A percentile compares a stretch with the other conserved stretches of the same genome.
Evolutionary conservation across 2,888 invertebrate species (phyloP).

Genomic region (Cheilosia pagana): DNA sequence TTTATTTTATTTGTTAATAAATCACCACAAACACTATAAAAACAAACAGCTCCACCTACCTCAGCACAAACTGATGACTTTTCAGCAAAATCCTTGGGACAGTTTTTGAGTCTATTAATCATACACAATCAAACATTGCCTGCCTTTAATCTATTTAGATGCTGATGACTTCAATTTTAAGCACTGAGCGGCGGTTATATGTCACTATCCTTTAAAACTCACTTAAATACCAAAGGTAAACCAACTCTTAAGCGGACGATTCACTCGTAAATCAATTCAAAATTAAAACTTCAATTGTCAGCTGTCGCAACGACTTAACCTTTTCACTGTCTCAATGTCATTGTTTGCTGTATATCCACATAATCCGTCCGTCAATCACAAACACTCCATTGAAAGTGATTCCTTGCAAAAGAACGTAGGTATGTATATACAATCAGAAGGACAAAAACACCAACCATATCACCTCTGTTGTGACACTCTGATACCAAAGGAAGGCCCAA

Average conservation of each 20-base stretch:
- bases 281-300: conserved; percentile 22
- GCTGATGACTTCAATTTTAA: too few species aligned
- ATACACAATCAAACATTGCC: too few species aligned
- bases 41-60: too few species aligned
- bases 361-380: conserved; percentile 52
- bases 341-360: conserved; percentile 31
- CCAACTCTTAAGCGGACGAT: background rate
- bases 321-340: conserved; percentile 40
- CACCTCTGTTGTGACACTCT: background rate
- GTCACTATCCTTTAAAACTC: too few species aligned
- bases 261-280: background rate
- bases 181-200: too few species aligned
- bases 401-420: conserved; percentile 15
- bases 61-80: too few species aligned
- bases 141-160: too few species aligned
- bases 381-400: conserved; percentile 40
- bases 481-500: conserved; percentile 27
- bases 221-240: too few species aligned
- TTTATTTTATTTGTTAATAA: too few species aligned
- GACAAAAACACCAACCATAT: conserved; percentile 1
- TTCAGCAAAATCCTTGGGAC: too few species aligned
- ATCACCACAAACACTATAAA: too few species aligned
- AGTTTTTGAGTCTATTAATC: too few species aligned
- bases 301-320: conserved; percentile 23
- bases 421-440: background rate